These are phyloP conservation scores for Trimorus sp. DNA, from an alignment of 2,888 invertebrate species.

Conservation along the genomic window DNA sequence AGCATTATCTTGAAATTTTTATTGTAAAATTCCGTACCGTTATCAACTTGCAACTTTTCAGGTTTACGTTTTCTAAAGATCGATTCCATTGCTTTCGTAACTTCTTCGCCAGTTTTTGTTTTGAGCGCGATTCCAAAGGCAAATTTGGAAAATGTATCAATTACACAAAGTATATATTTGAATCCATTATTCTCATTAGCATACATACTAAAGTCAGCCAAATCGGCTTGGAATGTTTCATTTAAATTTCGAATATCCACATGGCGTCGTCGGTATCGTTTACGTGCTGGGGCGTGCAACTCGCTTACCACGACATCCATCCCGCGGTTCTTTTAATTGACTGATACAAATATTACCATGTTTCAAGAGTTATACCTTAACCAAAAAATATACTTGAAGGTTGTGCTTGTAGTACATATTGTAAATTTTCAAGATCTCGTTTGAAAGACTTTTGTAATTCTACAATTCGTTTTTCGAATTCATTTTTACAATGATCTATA, in stretches of 20 bases:
- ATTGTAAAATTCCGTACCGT: slow-evolving; percentile 69
- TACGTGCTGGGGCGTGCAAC: neutral
- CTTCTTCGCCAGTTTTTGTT: slow-evolving; percentile 22
- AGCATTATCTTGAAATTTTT: slow-evolving; percentile 32
- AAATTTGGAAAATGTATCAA: slow-evolving; percentile 79
- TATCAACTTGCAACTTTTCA: slow-evolving; percentile 66
- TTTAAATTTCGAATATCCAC: neutral
- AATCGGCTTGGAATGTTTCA: slow-evolving; percentile 79
- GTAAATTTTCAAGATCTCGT: no score
- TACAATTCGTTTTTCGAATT: no score
- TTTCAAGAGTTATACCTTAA: neutral
- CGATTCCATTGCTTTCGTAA: slow-evolving; percentile 67
- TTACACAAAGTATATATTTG: slow-evolving; percentile 76
- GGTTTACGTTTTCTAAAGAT: slow-evolving; percentile 41
- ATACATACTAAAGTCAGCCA: slow-evolving; percentile 76
- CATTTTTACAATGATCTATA: no score
- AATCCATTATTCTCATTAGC: slow-evolving; percentile 73
- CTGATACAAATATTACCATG: neutral
- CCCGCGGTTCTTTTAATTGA: neutral
- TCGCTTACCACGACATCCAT: neutral
- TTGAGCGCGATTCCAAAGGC: slow-evolving; percentile 71
- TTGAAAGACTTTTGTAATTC: no score
- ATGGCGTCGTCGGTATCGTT: neutral
- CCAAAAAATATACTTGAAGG: neutral
- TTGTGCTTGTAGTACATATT: neutral